A percentile compares a stretch with the other conserved stretches of the same genome.
These are phyloP conservation scores for Nyctalus aviator DNA, from an alignment of 2,797 vertebrate genomes.

Conservation along the genomic window DNA sequence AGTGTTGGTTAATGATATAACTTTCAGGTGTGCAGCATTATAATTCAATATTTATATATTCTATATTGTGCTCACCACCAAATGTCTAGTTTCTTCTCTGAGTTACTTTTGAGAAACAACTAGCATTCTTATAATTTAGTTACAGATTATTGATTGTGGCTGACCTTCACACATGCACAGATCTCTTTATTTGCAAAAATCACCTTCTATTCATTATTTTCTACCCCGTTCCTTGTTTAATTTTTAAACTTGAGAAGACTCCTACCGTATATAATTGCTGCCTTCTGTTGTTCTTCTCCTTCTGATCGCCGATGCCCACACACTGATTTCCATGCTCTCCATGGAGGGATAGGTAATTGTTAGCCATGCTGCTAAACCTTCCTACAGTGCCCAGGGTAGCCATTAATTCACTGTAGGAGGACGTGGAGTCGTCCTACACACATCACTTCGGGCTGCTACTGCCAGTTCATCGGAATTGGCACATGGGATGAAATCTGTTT, in stretches of 20 bases:
- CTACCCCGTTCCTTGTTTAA: background rate
- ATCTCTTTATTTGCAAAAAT: slow-evolving; percentile 30
- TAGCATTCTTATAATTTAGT: slow-evolving; percentile 42
- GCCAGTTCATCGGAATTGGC: background rate
- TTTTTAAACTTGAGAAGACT: slow-evolving; percentile 54
- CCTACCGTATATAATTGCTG: background rate
- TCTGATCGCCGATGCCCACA: background rate
- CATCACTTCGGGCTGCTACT: background rate
- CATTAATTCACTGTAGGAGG: slow-evolving; percentile 23
- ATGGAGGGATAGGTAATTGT: background rate
- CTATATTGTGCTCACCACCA: background rate
- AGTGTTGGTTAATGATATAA: background rate
- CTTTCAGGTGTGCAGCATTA: background rate
- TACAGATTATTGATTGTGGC: slow-evolving; percentile 49
- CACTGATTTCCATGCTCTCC: background rate
- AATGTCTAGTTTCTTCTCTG: background rate
- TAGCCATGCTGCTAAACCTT: slow-evolving; percentile 23
- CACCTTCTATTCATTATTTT: slow-evolving; percentile 55
- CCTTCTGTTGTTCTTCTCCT: background rate
- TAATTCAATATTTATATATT: background rate
- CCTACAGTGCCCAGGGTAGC: background rate
- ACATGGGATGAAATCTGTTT: background rate
- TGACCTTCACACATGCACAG: slow-evolving; percentile 25
- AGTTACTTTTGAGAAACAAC: slow-evolving; percentile 58
- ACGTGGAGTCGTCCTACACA: background rate